Conservation (phyloP, 2,113 vertebrate genomes). For the Apaloderma vittatum region DNA sequence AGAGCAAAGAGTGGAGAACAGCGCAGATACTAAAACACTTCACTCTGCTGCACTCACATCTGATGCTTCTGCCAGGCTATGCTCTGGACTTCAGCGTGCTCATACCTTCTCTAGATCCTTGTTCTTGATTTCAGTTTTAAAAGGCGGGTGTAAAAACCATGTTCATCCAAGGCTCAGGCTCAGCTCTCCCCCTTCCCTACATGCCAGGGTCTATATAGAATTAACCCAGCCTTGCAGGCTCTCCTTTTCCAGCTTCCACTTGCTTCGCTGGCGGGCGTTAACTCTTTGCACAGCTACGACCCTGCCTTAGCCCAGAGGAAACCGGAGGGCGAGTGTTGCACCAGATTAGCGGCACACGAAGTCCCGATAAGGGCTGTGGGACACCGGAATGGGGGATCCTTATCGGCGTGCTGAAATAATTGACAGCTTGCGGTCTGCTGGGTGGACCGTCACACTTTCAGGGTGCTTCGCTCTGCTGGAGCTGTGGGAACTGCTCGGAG, state of each 20-base stretch:
- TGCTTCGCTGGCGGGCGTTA: background rate
- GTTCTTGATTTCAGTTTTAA: background rate
- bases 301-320: slow-evolving; percentile 54
- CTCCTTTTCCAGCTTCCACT: background rate
- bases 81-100: background rate
- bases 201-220: background rate
- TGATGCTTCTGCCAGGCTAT: background rate
- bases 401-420: slow-evolving; percentile 11
- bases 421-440: background rate
- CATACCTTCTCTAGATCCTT: background rate
- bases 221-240: background rate
- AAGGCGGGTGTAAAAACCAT: background rate
- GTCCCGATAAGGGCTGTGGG: background rate
- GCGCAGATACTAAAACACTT: background rate
- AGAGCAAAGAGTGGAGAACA: background rate
- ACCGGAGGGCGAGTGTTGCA: background rate
- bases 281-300: background rate
- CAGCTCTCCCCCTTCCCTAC: background rate
- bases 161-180: background rate
- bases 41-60: background rate
- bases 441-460: background rate
- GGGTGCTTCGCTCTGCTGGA: background rate
- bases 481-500: background rate
- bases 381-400: background rate
- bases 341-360: background rate